phyloP scores from a whole-genome alignment of 2,888 invertebrate genomes.

The Andrena fulva region DNA sequence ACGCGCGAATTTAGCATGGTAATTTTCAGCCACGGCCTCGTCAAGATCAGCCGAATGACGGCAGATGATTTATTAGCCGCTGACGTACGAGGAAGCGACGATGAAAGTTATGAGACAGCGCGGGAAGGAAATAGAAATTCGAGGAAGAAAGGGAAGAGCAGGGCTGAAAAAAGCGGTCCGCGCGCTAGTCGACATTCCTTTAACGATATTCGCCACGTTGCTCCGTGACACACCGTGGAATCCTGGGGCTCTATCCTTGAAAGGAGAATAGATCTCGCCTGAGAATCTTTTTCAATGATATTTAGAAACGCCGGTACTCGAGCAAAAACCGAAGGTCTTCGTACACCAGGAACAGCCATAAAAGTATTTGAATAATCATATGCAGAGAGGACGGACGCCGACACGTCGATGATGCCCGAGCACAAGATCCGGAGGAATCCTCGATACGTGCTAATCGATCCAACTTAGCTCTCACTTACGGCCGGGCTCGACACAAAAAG shows the following conservation, averaged over 20 bases:
- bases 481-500: neutral
- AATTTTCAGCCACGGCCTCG: neutral
- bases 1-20: slow-evolving; percentile 1
- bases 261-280: slow-evolving; percentile 23
- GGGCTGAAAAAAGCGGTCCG: neutral
- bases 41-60: slow-evolving; percentile 2
- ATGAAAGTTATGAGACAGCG: neutral
- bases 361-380: slow-evolving; percentile 35
- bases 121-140: slow-evolving; percentile 21
- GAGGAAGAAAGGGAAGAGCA: slow-evolving; percentile 9
- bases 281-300: slow-evolving; percentile 18
- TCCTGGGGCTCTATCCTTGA: slow-evolving; percentile 38
- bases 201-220: slow-evolving; percentile 29
- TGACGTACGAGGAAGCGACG: neutral
- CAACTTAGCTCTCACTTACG: slow-evolving; percentile 8
- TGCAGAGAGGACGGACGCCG: slow-evolving; percentile 32
- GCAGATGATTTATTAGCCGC: slow-evolving; percentile 25
- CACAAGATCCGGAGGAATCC: slow-evolving; percentile 15
- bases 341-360: neutral
- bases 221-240: slow-evolving; percentile 25
- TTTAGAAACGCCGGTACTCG: slow-evolving; percentile 1
- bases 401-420: neutral
- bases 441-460: slow-evolving; percentile 45
- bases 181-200: slow-evolving; percentile 30
- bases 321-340: slow-evolving; percentile 36